Base-by-base conservation (phyloP, 2,888 invertebrate species). In the Parnassius smintheus region DNA sequence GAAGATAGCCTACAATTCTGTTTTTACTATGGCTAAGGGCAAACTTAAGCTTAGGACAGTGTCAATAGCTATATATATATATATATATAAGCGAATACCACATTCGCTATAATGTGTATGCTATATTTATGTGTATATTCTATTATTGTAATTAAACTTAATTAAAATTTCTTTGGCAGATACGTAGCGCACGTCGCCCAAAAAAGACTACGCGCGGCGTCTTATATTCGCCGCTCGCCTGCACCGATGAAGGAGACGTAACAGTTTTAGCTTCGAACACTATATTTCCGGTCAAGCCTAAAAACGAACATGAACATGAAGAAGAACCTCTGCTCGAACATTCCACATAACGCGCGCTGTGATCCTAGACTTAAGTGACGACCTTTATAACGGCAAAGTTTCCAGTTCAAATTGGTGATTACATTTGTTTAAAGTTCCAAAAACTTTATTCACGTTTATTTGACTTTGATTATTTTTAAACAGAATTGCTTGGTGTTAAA, bases 321-420 rank as follows among this genome's bases (percentile, higher is more conserved):
- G 75, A 80, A 61, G 81, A 85, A 65, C 78, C 88, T 22, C 80
- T 91, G 50, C 80, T 91, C 63, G 86, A 88, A 82, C 85, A 86
- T 76, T 81, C 85, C 81, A 86, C 88, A 77, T 88, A 90, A 79
- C 83, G 75, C 73, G 73, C 77, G 76, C 82, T 84, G 85, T 84
- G 85, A 84, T 81, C 72, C 66, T 83, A 82, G 81, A 76, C 70
- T 80, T 84, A 81, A 83, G 75, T 75, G 69, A 69, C 57, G 60
- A 52, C 65, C 50, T 42, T 12, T 22, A 13, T 52, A 42, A 56
- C 56, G 35, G 18, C 9, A 9, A 18, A 11, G 13, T 55, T 45
- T 2, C 25, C n/a, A 18, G 48, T 59, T 60, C 56, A 53, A 53
- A 35, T 57, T 60, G 53, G 64, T 60, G 64, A 57, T 62, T 49